phyloP scores from a whole-genome alignment of 2,113 vertebrate genomes.

The Gobio gobio region DNA sequence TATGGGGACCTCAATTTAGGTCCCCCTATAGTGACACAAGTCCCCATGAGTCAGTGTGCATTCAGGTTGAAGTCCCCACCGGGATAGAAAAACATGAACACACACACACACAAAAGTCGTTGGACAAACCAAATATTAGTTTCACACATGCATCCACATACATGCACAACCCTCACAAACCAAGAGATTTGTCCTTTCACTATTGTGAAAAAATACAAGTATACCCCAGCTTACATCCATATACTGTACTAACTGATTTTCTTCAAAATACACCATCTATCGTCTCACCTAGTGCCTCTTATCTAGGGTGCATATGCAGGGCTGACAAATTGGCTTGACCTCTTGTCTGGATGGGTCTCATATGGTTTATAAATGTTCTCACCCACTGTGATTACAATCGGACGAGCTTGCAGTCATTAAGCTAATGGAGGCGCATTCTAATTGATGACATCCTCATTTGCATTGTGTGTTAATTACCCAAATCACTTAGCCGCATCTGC shows the following conservation, averaged over 20 bases:
- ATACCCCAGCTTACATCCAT: background rate
- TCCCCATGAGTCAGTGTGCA: too few relatives aligned
- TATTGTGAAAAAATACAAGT: background rate
- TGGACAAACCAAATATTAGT: constrained; percentile 53
- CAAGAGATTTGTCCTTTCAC: background rate
- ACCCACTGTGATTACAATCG: constrained; percentile 67
- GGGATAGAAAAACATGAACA: too few relatives aligned
- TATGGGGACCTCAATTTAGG: too few relatives aligned
- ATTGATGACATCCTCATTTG: constrained; percentile 77
- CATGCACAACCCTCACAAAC: background rate
- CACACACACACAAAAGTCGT: too few relatives aligned
- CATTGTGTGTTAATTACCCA: constrained; percentile 74
- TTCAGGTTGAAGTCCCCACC: too few relatives aligned
- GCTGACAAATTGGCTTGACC: constrained; percentile 68
- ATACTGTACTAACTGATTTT: background rate
- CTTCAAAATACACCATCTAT: constrained; percentile 3
- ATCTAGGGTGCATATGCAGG: constrained; percentile 37
- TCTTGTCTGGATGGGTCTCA: constrained; percentile 53
- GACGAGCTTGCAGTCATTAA: constrained; percentile 70
- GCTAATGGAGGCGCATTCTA: constrained; percentile 77
- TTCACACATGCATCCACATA: background rate
- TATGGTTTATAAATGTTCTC: constrained; percentile 68
- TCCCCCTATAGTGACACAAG: too few relatives aligned
- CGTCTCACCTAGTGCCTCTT: constrained; percentile 18
- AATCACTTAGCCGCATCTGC: constrained; percentile 71